Evolutionary conservation across 2,113 vertebrate species (phyloP), one percentile per base, ranked within the genome.

Genomic region (Xyrauchen texanus): DNA sequence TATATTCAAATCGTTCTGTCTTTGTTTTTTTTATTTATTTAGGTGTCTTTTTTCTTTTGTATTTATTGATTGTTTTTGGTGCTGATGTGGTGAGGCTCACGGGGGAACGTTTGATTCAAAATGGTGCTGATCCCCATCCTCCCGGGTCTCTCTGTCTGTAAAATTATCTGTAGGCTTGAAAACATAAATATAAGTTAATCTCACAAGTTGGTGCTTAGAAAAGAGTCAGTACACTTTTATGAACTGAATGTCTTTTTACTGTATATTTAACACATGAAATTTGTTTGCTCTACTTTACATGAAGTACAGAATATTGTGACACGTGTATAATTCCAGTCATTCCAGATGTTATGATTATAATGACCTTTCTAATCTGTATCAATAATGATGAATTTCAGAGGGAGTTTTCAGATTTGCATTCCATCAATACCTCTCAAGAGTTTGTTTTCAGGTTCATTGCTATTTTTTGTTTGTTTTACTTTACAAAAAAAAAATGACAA

Each of bases 51-150:
- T 34, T 34, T 49, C 84, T 88, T 85, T 89, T 83, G 88, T 94
- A 93, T 94, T 94, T 94, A 94, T 94, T 94, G 87, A 88, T 88
- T 86, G 88, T 90, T 88, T 86, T 87, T 90, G 83, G 76, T 66
- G 74, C 71, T 77, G 76, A 68, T 71, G 89, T 87, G 88, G 84
- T 83, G 88, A 85, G 87, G 87, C 86, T 84, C 86, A 87, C 82
- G 84, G 80, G 86, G 83, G 87, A 83, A 47, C 58, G 87, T 89
- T 86, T 85, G 82, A 87, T 90, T 88, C 82, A 81, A 82, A 84
- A 90, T 91, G 93, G 93, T 94, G 93, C 93, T 93, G 79, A 87
- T 86, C 88, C 90, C 81, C 82, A 68, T 63, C 34, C 66, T 86
- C 82, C 87, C 84, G 88, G 81, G 85, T 86, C 87, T 89, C 82